Evolutionary conservation across 53 echinoderm and acorn worm species (phyloP), one percentile per base, ranked within the genome.

Genomic region (Paracentrotus lividus): DNA sequence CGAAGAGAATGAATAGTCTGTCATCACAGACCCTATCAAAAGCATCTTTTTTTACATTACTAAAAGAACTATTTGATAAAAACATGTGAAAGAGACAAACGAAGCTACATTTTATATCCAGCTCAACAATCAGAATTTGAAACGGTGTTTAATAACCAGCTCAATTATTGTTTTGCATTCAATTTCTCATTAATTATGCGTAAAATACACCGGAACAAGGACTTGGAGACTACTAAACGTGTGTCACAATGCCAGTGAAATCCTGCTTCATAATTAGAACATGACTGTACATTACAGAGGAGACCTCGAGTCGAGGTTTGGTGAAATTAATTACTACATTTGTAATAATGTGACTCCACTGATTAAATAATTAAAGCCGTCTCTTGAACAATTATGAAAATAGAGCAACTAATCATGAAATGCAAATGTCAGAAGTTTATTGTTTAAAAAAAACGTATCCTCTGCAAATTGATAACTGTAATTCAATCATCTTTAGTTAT

Each of bases 331-430:
- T 72, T 72, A 21, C 72, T 9, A 57, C 18, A 72, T 72, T 26
- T 38, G 14, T 72, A 72, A n/a, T n/a, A n/a, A n/a, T n/a, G n/a
- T n/a, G n/a, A 38, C 72, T 72, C 36, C 40, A 40, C 36, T 72
- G 72, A 72, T 72, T 72, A 72, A 72, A 72, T 72, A 40, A 72
- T 72, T 72, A 72, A 72, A 72, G 20, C 20, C 29, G 3, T 72
- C 5, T 29, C 38, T 72, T n/a, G n/a, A n/a, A n/a, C n/a, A n/a
- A n/a, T n/a, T n/a, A n/a, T n/a, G n/a, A n/a, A n/a, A n/a, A n/a
- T n/a, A n/a, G n/a, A n/a, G n/a, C n/a, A n/a, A n/a, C n/a, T n/a
- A n/a, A n/a, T n/a, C n/a, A n/a, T n/a, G n/a, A n/a, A n/a, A n/a
- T n/a, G n/a, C n/a, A n/a, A n/a, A n/a, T n/a, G n/a, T n/a, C n/a